phyloP scores from a whole-genome alignment of 2,888 invertebrate species.

The Eupithecia insigniata region DNA sequence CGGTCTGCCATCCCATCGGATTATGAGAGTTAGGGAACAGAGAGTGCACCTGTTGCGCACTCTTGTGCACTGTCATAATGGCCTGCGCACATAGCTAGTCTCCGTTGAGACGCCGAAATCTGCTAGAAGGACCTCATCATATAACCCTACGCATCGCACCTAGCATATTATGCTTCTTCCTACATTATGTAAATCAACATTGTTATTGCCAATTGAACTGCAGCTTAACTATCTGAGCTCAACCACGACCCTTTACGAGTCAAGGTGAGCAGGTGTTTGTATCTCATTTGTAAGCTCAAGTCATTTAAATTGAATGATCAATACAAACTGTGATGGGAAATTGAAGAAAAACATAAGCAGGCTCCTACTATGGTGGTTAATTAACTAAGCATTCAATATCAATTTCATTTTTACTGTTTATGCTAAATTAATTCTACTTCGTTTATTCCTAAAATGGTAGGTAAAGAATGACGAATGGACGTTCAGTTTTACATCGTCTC shows the following conservation, averaged over 20 bases:
- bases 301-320: constrained; percentile 32
- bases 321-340: constrained; percentile 23
- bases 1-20: too few relatives aligned
- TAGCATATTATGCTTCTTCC: not conserved
- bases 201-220: constrained; percentile 1
- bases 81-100: too few relatives aligned
- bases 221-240: constrained; percentile 45
- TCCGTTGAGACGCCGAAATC: too few relatives aligned
- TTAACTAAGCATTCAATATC: not conserved
- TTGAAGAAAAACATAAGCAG: constrained; percentile 7
- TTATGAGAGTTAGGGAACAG: too few relatives aligned
- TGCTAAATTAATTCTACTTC: not conserved
- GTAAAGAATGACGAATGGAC: too few relatives aligned
- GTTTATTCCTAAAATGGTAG: not conserved
- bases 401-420: not conserved
- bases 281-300: constrained; percentile 43
- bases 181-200: not conserved
- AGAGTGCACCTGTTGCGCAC: too few relatives aligned
- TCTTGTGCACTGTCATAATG: too few relatives aligned
- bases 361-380: not conserved
- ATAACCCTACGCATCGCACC: not conserved
- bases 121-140: too few relatives aligned
- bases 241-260: constrained; percentile 66
- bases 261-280: constrained; percentile 61
- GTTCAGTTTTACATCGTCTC: not conserved